Conservation (phyloP, 1,140 invertebrate genomes). For the Forficula auricularia region DNA sequence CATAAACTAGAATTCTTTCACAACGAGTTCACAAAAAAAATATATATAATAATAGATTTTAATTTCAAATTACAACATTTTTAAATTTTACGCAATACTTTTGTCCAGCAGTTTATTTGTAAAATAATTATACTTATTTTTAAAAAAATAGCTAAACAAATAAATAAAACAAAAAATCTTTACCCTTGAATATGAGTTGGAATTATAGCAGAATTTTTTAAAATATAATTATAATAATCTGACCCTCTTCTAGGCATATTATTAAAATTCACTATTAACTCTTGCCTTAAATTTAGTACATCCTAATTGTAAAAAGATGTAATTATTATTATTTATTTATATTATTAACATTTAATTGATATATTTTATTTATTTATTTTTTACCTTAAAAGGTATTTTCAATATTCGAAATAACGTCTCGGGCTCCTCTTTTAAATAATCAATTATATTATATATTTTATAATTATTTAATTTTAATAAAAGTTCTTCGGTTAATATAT, state of each 20-base stretch:
- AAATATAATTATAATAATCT: slow-evolving; percentile 19
- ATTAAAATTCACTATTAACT: slow-evolving; percentile 24
- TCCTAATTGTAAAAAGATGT: slow-evolving; percentile 19
- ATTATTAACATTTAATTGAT: no score
- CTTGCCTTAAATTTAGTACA: slow-evolving; percentile 24
- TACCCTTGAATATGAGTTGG: slow-evolving; percentile 28
- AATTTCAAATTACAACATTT: no score
- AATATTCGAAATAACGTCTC: slow-evolving; percentile 25
- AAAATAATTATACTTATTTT: no score
- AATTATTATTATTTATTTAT: no score
- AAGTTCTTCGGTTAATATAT: slow-evolving; percentile 24
- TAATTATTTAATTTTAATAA: slow-evolving; percentile 31
- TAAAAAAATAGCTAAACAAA: no score
- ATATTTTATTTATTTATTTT: background rate
- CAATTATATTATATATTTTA: slow-evolving; percentile 33
- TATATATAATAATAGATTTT: no score
- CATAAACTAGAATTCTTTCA: no score
- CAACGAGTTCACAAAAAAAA: no score
- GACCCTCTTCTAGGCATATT: slow-evolving; percentile 20
- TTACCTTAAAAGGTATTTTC: slow-evolving; percentile 28
- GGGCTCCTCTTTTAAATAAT: slow-evolving; percentile 37
- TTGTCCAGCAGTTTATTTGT: no score
- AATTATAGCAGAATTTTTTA: slow-evolving; percentile 22
- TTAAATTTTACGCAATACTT: no score
- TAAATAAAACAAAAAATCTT: no score